Base-by-base conservation (phyloP, 2,888 invertebrate genomes). In the Cheilosia variabilis region DNA sequence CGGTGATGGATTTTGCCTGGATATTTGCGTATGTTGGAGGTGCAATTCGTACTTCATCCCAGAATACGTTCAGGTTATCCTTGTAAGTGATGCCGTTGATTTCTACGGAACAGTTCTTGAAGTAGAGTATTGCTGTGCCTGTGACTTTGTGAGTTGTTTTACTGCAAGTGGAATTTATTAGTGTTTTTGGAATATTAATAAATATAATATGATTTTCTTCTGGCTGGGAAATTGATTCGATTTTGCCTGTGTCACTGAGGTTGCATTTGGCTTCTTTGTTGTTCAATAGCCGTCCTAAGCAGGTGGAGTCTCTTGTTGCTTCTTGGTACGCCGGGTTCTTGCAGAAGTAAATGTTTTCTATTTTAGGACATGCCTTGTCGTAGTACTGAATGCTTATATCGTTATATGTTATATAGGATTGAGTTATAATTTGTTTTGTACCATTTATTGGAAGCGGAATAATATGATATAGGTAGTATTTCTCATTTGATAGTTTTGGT, bases 281-380 rank as follows among this genome's bases (percentile, higher is more conserved):
- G 52, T 80, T 53, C 31, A 75, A 52, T 6, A 80, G 41, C 9
- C 58, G 47, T 10, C 34, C 60, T 7, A 75, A 43, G 24, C 73
- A 80, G n/a, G 41, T 41, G 27, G 73, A 75, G 24, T 58, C 53
- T 19, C 17, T 50, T 22, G 62, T n/a, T 27, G 17, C 22, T 68
- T 58, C 66, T 57, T 69, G 75, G n/a, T 52, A 37, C 2, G 2
- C 13, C 37, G 53, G 50, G n/a, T 68, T 43, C 10, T 76, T 47
- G 57, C 76, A 71, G 52, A 63, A 76, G 50, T 55, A 83, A 3
- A 43, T 66, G 17, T 53, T 57, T 43, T 83, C 83, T 37, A 82
- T 53, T 52, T 52, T 47, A 17, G 53, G 45, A 37, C 57, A 69
- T 45, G 45, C 22, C 43, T 55, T 27, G 43, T 47, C 34, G 41